phyloP scores from a whole-genome alignment of 37 sponge, comb jelly and placozoan genomes.

The Ianthella basta region DNA sequence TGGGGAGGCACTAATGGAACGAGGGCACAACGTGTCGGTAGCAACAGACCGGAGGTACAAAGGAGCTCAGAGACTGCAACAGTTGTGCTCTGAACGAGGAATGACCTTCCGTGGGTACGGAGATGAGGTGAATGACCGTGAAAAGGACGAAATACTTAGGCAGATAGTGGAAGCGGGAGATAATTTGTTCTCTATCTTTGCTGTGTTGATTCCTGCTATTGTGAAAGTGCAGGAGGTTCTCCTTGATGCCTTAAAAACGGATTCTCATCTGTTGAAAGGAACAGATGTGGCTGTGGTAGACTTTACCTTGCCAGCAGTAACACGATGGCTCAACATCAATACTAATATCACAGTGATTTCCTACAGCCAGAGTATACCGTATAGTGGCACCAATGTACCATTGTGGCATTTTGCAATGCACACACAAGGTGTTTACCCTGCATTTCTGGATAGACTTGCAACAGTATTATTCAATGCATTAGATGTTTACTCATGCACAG shows the following conservation, averaged over 20 bases:
- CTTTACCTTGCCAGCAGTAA: neutral
- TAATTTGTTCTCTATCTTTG: too few species aligned
- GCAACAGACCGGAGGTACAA: neutral
- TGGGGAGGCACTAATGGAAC: slow-evolving; percentile 49
- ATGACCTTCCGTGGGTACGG: neutral
- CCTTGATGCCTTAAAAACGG: too few species aligned
- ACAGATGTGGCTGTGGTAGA: neutral
- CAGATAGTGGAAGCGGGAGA: too few species aligned
- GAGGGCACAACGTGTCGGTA: slow-evolving; percentile 66
- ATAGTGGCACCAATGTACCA: neutral
- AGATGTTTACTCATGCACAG: neutral
- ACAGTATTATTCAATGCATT: neutral
- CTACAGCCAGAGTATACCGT: neutral
- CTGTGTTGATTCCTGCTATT: too few species aligned
- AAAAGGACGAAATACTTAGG: too few species aligned
- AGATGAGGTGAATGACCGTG: too few species aligned
- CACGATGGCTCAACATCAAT: neutral
- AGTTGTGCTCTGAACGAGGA: neutral
- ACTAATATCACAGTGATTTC: neutral
- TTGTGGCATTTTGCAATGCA: neutral
- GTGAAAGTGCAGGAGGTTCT: too few species aligned
- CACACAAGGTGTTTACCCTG: neutral
- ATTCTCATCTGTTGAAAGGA: too few species aligned
- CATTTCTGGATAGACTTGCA: neutral
- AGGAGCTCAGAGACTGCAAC: neutral